phyloP scores from a whole-genome alignment of 2,113 vertebrate genomes.

The Bettongia penicillata region DNA sequence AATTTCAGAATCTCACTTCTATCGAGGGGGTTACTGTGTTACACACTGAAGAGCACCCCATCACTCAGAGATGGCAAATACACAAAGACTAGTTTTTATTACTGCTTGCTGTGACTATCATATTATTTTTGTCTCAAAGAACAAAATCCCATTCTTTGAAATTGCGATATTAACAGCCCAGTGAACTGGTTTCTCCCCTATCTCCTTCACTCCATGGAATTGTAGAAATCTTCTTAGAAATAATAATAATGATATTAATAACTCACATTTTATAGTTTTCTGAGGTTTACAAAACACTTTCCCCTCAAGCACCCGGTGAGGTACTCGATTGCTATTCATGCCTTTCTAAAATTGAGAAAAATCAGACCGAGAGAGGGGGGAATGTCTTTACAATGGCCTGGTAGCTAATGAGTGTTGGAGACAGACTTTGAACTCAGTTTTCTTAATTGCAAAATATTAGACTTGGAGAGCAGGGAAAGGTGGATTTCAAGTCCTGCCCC shows the following conservation, averaged over 20 bases:
- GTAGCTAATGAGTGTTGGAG: not conserved
- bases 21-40: not conserved
- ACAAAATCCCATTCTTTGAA: not conserved
- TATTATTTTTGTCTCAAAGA: not conserved
- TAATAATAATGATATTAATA: not conserved
- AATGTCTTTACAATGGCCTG: not conserved
- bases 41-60: not conserved
- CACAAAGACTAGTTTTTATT: not conserved
- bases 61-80: not conserved
- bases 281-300: not conserved
- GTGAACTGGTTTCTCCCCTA: not conserved
- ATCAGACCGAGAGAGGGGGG: not conserved
- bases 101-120: accelerated
- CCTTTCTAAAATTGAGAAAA: not conserved
- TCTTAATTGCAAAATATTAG: not conserved
- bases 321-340: not conserved
- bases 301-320: not conserved
- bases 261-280: not conserved
- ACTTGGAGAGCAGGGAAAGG: not conserved
- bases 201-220: not conserved
- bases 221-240: not conserved
- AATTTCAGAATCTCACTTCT: slow-evolving; percentile 12
- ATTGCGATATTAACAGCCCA: not conserved
- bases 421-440: not conserved
- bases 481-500: not conserved